Percentiles rank a stretch among this genome's conserved stretches.
These are phyloP conservation scores for Pangasius macronema DNA, from an alignment of 2,797 vertebrate species.

Conservation along the genomic window DNA sequence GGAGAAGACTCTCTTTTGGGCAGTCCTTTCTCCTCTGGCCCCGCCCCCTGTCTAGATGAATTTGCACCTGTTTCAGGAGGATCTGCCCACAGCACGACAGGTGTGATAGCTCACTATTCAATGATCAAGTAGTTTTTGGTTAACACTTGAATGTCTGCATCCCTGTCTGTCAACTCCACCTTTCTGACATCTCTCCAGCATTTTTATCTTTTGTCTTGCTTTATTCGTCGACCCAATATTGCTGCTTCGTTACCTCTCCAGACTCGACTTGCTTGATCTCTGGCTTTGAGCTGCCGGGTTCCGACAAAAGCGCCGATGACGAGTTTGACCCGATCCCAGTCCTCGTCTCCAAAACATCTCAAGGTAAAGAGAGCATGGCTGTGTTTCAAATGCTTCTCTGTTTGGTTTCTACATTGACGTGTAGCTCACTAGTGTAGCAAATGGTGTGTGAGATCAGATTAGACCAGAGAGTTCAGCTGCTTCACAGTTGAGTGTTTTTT, in stretches of 20 bases:
- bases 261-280: conserved; percentile 94
- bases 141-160: not conserved
- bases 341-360: conserved; percentile 92
- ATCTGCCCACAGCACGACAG: conserved; percentile 80
- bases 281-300: conserved; percentile 82
- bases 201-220: not conserved
- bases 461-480: not conserved
- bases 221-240: not conserved
- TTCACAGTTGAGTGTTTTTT: not conserved
- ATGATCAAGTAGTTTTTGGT: not conserved
- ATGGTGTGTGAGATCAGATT: not conserved
- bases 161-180: not conserved
- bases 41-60: conserved; percentile 80
- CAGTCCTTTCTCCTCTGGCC: conserved; percentile 87
- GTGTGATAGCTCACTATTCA: conserved; percentile 62
- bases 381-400: not conserved
- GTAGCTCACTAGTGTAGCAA: not conserved
- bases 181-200: not conserved
- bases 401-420: not conserved
- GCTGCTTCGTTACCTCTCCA: conserved; percentile 60
- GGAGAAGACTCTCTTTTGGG: conserved; percentile 90
- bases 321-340: conserved; percentile 99
- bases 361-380: conserved; percentile 82
- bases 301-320: conserved; percentile 87
- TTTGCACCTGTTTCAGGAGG: conserved; percentile 86